Percentiles rank a stretch among this genome's conserved stretches.
Conservation (phyloP, 1,140 invertebrate genomes). For the Bombus haemorrhoidalis region DNA sequence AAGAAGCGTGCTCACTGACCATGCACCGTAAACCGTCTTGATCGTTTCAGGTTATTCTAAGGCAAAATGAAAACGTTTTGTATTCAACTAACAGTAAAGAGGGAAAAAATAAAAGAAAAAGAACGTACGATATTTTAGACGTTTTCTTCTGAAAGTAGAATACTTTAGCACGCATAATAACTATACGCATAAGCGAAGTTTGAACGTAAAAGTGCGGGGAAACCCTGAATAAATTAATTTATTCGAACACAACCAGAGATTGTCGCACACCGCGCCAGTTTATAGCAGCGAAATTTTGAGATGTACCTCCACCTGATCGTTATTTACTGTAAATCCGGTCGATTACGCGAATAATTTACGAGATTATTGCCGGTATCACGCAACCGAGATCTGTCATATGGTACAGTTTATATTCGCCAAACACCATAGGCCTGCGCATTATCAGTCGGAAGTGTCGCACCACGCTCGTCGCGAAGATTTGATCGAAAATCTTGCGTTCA, state of each 20-base stretch:
- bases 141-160: neutral
- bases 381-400: neutral
- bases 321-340: neutral
- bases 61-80: neutral
- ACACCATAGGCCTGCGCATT: neutral
- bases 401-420: neutral
- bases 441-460: neutral
- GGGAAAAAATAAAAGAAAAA: neutral
- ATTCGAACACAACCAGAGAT: too few species aligned
- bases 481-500: neutral
- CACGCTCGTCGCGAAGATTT: neutral
- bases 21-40: neutral
- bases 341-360: slow-evolving; percentile 2
- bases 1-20: neutral
- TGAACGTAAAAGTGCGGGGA: too few species aligned
- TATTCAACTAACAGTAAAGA: neutral
- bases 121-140: neutral
- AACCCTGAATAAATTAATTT: too few species aligned
- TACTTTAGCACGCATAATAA: too few species aligned
- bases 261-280: neutral
- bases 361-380: neutral
- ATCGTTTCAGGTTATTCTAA: neutral
- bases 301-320: neutral
- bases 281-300: neutral
- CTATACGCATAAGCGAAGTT: too few species aligned